Evolutionary conservation across 1,140 invertebrate species (phyloP).

Genomic region (Bombus pyrosoma): DNA sequence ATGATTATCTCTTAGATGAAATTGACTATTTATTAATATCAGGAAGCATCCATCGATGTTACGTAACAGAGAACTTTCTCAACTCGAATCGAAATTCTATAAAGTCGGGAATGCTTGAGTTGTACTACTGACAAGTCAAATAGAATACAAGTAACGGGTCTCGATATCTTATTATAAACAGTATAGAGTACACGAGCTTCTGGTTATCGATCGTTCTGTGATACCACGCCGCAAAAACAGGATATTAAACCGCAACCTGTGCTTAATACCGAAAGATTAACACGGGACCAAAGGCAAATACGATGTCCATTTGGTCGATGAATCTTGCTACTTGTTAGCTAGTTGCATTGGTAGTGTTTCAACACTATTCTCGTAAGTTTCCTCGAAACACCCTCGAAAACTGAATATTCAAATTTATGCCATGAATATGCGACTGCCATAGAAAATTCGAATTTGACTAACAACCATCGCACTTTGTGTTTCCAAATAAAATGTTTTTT

Average conservation of each 20-base stretch:
- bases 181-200: not conserved
- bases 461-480: no score
- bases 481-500: no score
- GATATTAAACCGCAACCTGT: slow-evolving; percentile 1
- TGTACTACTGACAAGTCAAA: not conserved
- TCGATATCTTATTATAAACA: not conserved
- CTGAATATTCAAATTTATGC: not conserved
- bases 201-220: not conserved
- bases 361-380: no score
- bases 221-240: not conserved
- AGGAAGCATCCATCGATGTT: no score
- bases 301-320: not conserved
- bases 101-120: not conserved
- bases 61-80: not conserved
- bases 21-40: no score
- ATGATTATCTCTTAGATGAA: no score
- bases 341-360: not conserved
- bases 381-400: not conserved
- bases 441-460: not conserved
- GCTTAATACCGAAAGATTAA: not conserved
- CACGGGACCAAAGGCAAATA: not conserved
- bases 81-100: not conserved
- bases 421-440: not conserved
- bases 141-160: not conserved
- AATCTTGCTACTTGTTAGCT: not conserved